Evolutionary conservation across 2,797 vertebrate species (phyloP).

Genomic region (Sebastiscus tertius): DNA sequence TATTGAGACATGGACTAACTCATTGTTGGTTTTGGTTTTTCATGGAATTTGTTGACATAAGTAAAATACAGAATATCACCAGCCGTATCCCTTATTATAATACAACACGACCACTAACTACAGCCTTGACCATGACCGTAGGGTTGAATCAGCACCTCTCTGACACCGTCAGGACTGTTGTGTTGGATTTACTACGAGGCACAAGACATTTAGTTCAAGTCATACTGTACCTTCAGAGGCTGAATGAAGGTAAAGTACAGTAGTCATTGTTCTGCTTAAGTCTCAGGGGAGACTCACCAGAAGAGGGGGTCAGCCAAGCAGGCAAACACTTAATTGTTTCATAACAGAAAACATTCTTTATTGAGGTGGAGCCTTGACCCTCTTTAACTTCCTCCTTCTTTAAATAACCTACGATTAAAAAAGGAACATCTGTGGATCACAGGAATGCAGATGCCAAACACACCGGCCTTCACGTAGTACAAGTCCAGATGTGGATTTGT

Average conservation of each 20-base stretch:
- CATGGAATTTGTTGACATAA: not conserved
- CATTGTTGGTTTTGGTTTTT: not conserved
- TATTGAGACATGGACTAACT: not conserved
- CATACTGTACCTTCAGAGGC: conserved; percentile 34
- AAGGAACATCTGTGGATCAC: conserved; percentile 54
- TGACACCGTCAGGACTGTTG: not conserved
- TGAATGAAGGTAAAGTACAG: conserved; percentile 59
- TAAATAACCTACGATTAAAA: conserved; percentile 76
- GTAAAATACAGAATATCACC: not conserved
- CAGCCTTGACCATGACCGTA: not conserved
- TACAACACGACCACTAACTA: not conserved
- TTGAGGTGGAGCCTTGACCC: conserved; percentile 74
- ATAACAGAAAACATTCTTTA: conserved; percentile 83
- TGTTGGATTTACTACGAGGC: not conserved
- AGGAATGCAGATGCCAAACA: conserved; percentile 54
- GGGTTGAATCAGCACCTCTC: conserved; percentile 3
- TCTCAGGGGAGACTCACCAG: conserved; percentile 68
- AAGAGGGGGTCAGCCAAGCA: conserved; percentile 81
- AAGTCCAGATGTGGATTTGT: conserved; percentile 29
- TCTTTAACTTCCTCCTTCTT: conserved; percentile 79
- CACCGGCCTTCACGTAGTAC: not conserved
- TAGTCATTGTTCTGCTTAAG: conserved; percentile 71
- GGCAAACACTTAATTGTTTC: conserved; percentile 81
- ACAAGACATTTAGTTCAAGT: not conserved
- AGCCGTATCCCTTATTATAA: not conserved